A percentile compares a stretch with the other conserved stretches of the same genome.
Conservation (phyloP, 2,113 vertebrate genomes). For the Fulica atra region DNA sequence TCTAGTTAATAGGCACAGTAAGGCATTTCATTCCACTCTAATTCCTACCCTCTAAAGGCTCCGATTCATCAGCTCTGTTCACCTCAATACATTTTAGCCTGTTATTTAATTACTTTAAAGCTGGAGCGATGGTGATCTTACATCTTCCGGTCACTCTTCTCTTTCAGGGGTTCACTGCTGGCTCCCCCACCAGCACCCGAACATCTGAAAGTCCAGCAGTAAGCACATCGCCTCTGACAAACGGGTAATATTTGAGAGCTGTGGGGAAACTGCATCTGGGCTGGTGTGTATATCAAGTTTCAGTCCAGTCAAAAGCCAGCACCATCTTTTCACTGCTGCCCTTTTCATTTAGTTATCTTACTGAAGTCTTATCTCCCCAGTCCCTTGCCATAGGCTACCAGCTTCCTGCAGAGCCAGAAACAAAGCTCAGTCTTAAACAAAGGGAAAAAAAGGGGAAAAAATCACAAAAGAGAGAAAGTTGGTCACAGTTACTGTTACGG, state of each 20-base stretch:
- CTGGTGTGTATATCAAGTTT: conserved; percentile 30
- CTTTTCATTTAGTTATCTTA: conserved; percentile 67
- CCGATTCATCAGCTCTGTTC: neutral
- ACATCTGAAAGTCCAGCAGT: neutral
- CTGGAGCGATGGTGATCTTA: neutral
- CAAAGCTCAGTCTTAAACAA: conserved; percentile 67
- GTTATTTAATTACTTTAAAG: conserved; percentile 8
- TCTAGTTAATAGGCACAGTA: conserved; percentile 1
- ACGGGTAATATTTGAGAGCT: neutral
- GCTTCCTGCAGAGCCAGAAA: conserved; percentile 61
- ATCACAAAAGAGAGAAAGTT: conserved; percentile 60
- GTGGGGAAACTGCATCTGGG: conserved; percentile 33
- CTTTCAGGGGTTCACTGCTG: neutral
- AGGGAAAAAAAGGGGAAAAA: conserved; percentile 43
- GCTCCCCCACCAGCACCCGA: neutral
- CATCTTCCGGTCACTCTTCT: neutral
- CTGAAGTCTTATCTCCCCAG: conserved; percentile 65
- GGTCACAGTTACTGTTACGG: conserved; percentile 53
- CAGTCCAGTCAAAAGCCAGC: conserved; percentile 59
- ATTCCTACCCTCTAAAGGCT: neutral
- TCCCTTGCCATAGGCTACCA: conserved; percentile 66
- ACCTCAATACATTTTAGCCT: neutral
- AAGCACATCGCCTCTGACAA: neutral
- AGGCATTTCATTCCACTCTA: neutral
- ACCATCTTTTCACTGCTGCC: conserved; percentile 68